Base-by-base conservation (phyloP, 2,113 vertebrate genomes). In the Engraulis encrasicolus region DNA sequence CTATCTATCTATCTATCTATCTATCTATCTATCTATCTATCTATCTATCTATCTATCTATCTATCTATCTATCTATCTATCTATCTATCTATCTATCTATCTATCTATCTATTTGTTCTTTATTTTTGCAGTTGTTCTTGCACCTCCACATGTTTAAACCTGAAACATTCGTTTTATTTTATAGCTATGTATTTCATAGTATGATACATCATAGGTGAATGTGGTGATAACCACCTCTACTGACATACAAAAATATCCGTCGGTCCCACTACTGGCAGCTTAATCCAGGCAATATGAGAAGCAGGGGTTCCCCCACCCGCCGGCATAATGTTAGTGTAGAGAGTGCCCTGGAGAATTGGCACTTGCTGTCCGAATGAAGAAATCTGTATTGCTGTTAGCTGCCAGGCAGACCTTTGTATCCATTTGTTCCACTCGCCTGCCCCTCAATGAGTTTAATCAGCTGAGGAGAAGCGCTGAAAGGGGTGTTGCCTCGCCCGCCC, bases 391-490 rank as follows among this genome's bases (percentile, higher is more conserved):
- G 93, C 92, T 93, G 93, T 93, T 94, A 94, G 93, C 93, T 94
- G 94, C 92, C 93, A 93, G 91, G 92, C 91, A 91, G 92, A 92
- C 93, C 93, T 95, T 95, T 95, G 93, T 95, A 93, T 93, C 92
- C 93, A 93, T 95, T 95, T 95, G 93, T 95, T 94, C 93, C 93
- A 95, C 92, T 95, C 93, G 92, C 94, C 95, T 95, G 93, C 86
- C 89, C 93, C 92, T 95, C 94, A 96, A 95, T 95, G 95, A 96
- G 95, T 94, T 94, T 95, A 95, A 95, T 96, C 95, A 96, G 93
- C 93, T 96, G 95, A 94, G 94, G 94, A 94, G 93, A 95, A 95
- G 93, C 93, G 88, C 92, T 91, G 91, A 93, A 93, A 94, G 93
- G 91, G 91, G 94, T 92, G 94, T 94, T 91, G 91, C 92, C 93